Percentiles rank a stretch among this genome's conserved stretches.
Conservation (phyloP, 30 jellyfish, hydroid and myxozoan genomes). For the Rhopilema esculentum region DNA sequence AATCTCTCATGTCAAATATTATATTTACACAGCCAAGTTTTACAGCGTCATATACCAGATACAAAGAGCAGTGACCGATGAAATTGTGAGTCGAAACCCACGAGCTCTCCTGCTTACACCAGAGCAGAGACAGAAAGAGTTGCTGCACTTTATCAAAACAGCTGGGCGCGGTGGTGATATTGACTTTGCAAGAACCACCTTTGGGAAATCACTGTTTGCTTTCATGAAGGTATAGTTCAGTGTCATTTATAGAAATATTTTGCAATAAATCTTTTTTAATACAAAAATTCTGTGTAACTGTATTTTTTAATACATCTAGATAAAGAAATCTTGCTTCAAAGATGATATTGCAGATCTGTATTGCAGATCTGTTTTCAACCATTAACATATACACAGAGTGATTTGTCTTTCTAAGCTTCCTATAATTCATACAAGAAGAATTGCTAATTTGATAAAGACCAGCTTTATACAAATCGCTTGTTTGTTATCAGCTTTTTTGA, state of each 20-base stretch:
- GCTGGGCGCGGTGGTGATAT: conserved; percentile 82
- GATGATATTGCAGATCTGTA: too few relatives aligned
- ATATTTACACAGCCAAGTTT: conserved; percentile 64
- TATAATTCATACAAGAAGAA: too few relatives aligned
- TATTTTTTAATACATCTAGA: background rate
- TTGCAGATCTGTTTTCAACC: too few relatives aligned
- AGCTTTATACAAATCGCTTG: too few relatives aligned
- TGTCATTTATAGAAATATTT: background rate
- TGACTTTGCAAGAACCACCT: conserved; percentile 79
- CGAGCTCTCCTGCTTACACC: conserved; percentile 58
- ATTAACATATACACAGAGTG: too few relatives aligned
- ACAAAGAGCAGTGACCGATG: conserved; percentile 86
- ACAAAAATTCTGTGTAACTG: background rate
- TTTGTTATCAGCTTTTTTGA: too few relatives aligned
- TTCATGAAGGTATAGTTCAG: conserved; percentile 60
- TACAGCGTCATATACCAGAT: conserved; percentile 77
- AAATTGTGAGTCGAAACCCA: conserved; percentile 73
- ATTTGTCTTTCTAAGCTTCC: too few relatives aligned
- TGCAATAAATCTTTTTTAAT: background rate
- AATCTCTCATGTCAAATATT: too few relatives aligned
- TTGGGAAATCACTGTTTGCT: conserved; percentile 76
- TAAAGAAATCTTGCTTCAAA: background rate
- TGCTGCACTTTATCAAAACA: conserved; percentile 61
- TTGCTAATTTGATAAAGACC: too few relatives aligned
- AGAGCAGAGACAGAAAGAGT: conserved; percentile 73